Percentiles rank a stretch among this genome's conserved stretches.
Conservation (phyloP, 35 echinoderm and acorn worm species). For the Heliocidaris tuberculata region DNA sequence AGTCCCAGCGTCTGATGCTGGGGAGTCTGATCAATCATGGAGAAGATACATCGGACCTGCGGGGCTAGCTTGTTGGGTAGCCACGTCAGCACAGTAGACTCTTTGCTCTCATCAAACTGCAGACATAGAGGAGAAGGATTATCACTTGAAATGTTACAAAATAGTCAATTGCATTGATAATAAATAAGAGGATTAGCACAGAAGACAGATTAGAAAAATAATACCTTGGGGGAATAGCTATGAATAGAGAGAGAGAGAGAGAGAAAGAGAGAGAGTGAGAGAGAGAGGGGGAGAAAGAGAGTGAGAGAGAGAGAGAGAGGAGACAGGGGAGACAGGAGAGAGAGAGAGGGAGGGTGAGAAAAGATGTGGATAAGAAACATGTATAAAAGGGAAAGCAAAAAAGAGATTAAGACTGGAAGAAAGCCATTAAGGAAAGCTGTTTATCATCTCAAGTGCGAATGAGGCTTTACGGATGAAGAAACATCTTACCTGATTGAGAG, state of each 20-base stretch:
- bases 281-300: too few relatives aligned
- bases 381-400: too few relatives aligned
- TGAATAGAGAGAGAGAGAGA: too few relatives aligned
- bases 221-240: too few relatives aligned
- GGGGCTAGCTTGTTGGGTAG: conserved; percentile 66
- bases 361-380: too few relatives aligned
- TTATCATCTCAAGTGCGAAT: background rate
- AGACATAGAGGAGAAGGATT: background rate
- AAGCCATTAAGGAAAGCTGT: background rate
- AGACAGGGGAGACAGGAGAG: too few relatives aligned
- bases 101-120: conserved; percentile 76
- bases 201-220: too few relatives aligned
- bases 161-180: background rate
- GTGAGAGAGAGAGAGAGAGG: too few relatives aligned
- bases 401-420: too few relatives aligned
- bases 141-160: background rate
- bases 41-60: conserved; percentile 67
- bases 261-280: too few relatives aligned
- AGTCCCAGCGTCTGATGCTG: conserved; percentile 57
- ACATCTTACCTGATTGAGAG: conserved; percentile 74
- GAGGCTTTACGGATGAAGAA: background rate
- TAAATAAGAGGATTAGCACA: too few relatives aligned
- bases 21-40: conserved; percentile 75
- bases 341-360: too few relatives aligned
- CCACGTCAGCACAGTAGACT: conserved; percentile 69